Conservation (phyloP, 1,140 invertebrate species). For the Bombus impatiens region DNA sequence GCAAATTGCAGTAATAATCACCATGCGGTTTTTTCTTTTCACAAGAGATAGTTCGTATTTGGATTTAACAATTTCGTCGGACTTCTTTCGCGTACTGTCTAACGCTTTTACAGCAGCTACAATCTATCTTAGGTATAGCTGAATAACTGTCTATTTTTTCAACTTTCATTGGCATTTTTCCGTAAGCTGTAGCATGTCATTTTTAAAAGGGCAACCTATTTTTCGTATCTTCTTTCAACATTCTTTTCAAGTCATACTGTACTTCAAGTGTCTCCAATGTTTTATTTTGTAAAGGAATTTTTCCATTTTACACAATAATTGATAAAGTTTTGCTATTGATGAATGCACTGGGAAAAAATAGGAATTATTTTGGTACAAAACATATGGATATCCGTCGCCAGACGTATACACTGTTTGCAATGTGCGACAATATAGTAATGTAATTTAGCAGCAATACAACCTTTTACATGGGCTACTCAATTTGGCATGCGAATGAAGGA, state of each 20-base stretch:
- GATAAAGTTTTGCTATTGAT: slow-evolving; percentile 66
- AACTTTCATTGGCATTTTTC: slow-evolving; percentile 57
- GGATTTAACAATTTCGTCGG: slow-evolving; percentile 47
- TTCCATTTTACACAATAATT: slow-evolving; percentile 71
- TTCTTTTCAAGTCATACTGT: slow-evolving; percentile 56
- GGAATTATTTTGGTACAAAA: slow-evolving; percentile 68
- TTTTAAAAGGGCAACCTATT: slow-evolving; percentile 78
- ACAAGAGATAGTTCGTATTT: slow-evolving; percentile 41
- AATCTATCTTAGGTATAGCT: slow-evolving; percentile 71
- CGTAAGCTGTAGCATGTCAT: slow-evolving; percentile 67
- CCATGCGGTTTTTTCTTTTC: slow-evolving; percentile 26
- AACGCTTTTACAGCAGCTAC: slow-evolving; percentile 65
- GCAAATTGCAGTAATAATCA: slow-evolving; percentile 46
- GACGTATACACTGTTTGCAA: slow-evolving; percentile 74
- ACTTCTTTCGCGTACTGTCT: slow-evolving; percentile 36
- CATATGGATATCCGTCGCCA: slow-evolving; percentile 64
- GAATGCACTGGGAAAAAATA: slow-evolving; percentile 73
- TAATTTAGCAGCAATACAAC: slow-evolving; percentile 68
- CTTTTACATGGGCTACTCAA: slow-evolving; percentile 53
- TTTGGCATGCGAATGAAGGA: slow-evolving; percentile 60
- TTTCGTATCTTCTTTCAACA: slow-evolving; percentile 61
- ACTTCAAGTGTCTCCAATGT: slow-evolving; percentile 60
- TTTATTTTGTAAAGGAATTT: slow-evolving; percentile 63
- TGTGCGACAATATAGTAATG: slow-evolving; percentile 74
- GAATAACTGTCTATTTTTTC: slow-evolving; percentile 69